Evolutionary conservation across 2,888 invertebrate species (phyloP).

Genomic region (Amitus sp.): DNA sequence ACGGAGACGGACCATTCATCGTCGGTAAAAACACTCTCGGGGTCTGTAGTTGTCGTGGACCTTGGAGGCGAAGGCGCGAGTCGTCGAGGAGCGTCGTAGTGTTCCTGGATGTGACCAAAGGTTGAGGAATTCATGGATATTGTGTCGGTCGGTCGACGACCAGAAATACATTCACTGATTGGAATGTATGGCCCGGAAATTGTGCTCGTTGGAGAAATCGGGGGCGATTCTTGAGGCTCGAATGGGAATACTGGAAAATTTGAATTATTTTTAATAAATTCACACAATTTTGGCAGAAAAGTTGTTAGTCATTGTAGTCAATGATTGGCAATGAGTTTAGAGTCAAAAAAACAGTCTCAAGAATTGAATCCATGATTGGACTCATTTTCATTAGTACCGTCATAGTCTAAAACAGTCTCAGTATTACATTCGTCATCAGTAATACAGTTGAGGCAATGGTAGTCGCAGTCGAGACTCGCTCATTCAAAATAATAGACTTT

Average conservation of each 20-base stretch:
- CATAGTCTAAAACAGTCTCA: no score
- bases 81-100: slow-evolving; percentile 58
- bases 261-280: no score
- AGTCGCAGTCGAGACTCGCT: no score
- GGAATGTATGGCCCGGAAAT: slow-evolving; percentile 88
- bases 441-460: no score
- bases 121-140: slow-evolving; percentile 55
- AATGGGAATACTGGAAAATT: slow-evolving; percentile 59
- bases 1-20: slow-evolving; percentile 73
- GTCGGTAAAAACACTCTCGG: slow-evolving; percentile 76
- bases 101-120: slow-evolving; percentile 54
- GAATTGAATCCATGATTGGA: no score
- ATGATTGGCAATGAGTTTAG: no score
- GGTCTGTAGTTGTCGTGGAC: slow-evolving; percentile 74
- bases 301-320: no score
- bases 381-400: no score
- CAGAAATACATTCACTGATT: slow-evolving; percentile 92
- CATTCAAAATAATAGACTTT: no score
- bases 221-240: slow-evolving; percentile 69
- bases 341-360: no score
- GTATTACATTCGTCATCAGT: no score
- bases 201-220: slow-evolving; percentile 72
- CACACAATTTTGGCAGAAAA: no score
- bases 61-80: slow-evolving; percentile 66
- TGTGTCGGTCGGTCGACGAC: slow-evolving; percentile 69